Evolutionary conservation across 2,113 vertebrate species (phyloP), one percentile per base, ranked within the genome.

Genomic region (Calypte anna): DNA sequence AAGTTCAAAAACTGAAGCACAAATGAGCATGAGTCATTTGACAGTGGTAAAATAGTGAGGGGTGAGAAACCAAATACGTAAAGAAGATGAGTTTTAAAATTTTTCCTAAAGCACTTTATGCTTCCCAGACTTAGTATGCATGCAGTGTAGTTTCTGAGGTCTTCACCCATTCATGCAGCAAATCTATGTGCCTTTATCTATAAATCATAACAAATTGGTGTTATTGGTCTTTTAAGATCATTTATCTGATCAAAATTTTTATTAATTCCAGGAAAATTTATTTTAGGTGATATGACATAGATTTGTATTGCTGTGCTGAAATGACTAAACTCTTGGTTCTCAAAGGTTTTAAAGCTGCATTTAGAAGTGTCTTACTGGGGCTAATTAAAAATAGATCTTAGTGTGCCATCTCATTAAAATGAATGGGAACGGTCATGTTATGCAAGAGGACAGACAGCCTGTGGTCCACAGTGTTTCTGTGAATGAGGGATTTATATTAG

Each of bases 391-490:
- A 94, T 94, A 96, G 88, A 88, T 83, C 80, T 88, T 59, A 31
- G 27, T 24, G 21, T 96, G 90, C 92, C 76, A 96, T 92, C 91
- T 94, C 88, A 95, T 96, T 96, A 96, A 93, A 93, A 90, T 93
- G 86, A 94, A 83, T 67, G 61, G 43, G 73, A 96, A 24, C 64
- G 67, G 53, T 33, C 76, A 64, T 95, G 68, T 95, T 95, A 86
- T 40, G 80, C 86, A 96, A 93, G 61, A 83, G 79, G 76, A 55
- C 79, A 74, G 76, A 55, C 79, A 74, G 33, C 31, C 44, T 75
- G 38, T 83, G 51, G 90, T 77, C 76, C 25, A 51, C 21, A 24
- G 64, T 66, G 23, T 63, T 80, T 80, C 85, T 78, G 64, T 95
- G 92, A 64, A 63, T 68, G 53, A 70, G 18, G 48, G 57, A 53